Evolutionary conservation across 2,797 vertebrate genomes (phyloP).

Genomic region (Pipistrellus nathusii): DNA sequence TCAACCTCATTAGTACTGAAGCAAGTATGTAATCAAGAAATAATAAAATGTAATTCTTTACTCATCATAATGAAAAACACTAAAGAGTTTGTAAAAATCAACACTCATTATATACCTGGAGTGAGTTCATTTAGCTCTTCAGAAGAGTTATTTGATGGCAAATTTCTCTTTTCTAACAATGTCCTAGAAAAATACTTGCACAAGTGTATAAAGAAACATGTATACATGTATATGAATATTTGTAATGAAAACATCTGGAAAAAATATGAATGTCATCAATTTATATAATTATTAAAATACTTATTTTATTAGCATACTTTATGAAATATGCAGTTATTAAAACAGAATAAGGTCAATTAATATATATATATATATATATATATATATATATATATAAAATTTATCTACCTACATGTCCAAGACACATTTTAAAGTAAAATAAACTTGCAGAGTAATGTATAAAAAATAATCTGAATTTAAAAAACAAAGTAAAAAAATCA

Average conservation of each 20-base stretch:
- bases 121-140: not conserved
- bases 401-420: not conserved
- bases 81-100: not conserved
- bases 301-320: slow-evolving; percentile 26
- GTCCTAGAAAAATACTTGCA: not conserved
- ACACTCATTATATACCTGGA: not conserved
- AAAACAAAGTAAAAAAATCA: not conserved
- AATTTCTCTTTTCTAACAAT: not conserved
- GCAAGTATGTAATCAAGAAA: not conserved
- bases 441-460: not conserved
- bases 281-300: slow-evolving; percentile 23
- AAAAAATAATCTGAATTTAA: not conserved
- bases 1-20: not conserved
- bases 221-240: not conserved
- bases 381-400: not conserved
- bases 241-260: not conserved
- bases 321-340: not conserved
- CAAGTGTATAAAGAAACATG: not conserved
- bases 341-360: not conserved
- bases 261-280: not conserved
- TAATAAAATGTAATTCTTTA: not conserved
- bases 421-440: not conserved
- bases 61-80: not conserved
- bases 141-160: not conserved
- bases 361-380: not conserved